Percentiles rank a stretch among this genome's conserved stretches.
Conservation (phyloP, 2,888 invertebrate species). For the Lymantria monacha region DNA sequence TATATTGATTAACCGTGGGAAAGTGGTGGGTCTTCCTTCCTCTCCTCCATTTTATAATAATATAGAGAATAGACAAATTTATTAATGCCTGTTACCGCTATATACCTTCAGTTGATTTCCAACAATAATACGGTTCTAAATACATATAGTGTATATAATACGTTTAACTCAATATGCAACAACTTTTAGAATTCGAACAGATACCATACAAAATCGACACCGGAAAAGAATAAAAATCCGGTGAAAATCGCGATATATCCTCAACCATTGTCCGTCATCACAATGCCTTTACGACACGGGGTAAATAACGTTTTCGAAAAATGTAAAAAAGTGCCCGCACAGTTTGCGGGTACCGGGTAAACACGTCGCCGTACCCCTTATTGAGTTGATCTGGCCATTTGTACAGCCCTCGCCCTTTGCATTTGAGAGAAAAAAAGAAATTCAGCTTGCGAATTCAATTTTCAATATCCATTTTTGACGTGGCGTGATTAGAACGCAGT, state of each 20-base stretch:
- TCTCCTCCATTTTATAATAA: too few relatives aligned
- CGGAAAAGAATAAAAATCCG: constrained; percentile 41
- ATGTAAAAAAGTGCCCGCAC: constrained; percentile 69
- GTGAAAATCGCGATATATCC: constrained; percentile 57
- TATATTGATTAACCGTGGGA: too few relatives aligned
- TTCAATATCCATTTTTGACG: constrained; percentile 81
- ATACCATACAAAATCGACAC: constrained; percentile 28
- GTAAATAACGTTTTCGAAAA: constrained; percentile 77
- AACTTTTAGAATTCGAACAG: constrained; percentile 17
- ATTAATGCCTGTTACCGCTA: too few relatives aligned
- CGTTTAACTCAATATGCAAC: too few relatives aligned
- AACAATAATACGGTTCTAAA: too few relatives aligned
- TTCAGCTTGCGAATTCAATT: constrained; percentile 71
- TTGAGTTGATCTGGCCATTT: constrained; percentile 81
- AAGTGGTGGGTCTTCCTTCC: too few relatives aligned
- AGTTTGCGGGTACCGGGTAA: constrained; percentile 79
- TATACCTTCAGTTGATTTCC: too few relatives aligned
- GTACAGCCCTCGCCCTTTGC: constrained; percentile 71
- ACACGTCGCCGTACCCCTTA: constrained; percentile 76
- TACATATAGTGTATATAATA: too few relatives aligned
- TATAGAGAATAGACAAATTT: too few relatives aligned
- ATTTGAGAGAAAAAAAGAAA: constrained; percentile 62
- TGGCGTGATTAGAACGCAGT: constrained; percentile 80
- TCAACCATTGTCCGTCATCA: constrained; percentile 68
- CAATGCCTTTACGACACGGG: constrained; percentile 80